Conservation (phyloP, 2,797 vertebrate genomes). For the Holocentrus rufus region DNA sequence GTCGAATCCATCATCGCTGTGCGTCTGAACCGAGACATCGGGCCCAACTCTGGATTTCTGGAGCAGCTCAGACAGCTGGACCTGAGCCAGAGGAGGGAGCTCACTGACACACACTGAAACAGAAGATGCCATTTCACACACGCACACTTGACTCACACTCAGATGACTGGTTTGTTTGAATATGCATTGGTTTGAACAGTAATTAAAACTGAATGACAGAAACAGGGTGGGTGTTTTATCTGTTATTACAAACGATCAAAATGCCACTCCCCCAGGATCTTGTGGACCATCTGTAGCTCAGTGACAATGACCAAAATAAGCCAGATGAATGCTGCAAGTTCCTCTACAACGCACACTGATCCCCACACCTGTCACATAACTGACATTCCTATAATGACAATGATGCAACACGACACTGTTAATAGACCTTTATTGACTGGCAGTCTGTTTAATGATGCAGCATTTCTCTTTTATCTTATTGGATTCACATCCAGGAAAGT, state of each 20-base stretch:
- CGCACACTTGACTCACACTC: neutral
- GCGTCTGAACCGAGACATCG: slow-evolving; percentile 81
- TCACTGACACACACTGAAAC: slow-evolving; percentile 18
- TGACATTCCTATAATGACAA: slow-evolving; percentile 29
- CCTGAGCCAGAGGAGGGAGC: slow-evolving; percentile 31
- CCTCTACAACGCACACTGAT: slow-evolving; percentile 45
- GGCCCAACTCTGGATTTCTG: slow-evolving; percentile 87
- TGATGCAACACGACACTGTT: neutral
- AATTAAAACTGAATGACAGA: slow-evolving; percentile 4
- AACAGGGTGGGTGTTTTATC: neutral
- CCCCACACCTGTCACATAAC: slow-evolving; percentile 50
- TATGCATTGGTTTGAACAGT: slow-evolving; percentile 2
- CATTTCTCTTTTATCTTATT: neutral
- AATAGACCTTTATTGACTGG: neutral
- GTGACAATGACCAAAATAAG: neutral
- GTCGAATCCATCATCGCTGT: slow-evolving; percentile 81
- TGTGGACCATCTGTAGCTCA: neutral
- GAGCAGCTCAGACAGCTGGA: slow-evolving; percentile 83
- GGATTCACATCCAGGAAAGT: slow-evolving; percentile 53
- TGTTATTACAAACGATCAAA: slow-evolving; percentile 1
- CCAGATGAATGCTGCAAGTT: neutral
- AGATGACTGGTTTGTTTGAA: slow-evolving; percentile 8
- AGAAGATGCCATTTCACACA: neutral
- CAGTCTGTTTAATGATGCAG: slow-evolving; percentile 23
- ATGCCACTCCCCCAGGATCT: neutral